Evolutionary conservation across 2,888 invertebrate species (phyloP), one percentile per base, ranked within the genome.

Genomic region (Plutella xylostella): DNA sequence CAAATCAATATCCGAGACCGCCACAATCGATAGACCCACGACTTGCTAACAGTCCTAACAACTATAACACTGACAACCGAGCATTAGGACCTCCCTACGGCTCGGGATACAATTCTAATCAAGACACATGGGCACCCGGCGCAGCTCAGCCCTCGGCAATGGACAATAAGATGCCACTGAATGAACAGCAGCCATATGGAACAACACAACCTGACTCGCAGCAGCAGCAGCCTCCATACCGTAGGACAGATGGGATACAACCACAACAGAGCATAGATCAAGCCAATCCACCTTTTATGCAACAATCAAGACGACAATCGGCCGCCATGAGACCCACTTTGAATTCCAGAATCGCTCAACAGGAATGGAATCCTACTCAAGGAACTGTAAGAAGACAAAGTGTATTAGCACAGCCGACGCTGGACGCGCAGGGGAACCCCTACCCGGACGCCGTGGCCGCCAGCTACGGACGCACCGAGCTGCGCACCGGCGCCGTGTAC

Each of bases 401-500:
- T 51, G 59, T 83, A 28, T 62, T 82, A 15, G 78, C 66, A 35
- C 80, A 82, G 53, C 78, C 82, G 5, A 63, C 60, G 31, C 63
- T 60, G 33, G 72, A 73, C 38, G 51, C 68, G 5, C 79, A 71
- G 55, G 69, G 68, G 14, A 67, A 62, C 48, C 50, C 60, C 3
- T 76, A 70, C 41, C 59, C 68, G 5, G 82, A 80, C 45, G 57
- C 63, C 11, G 58, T 65, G 18, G 55, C 65, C 22, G 50, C 66
- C 28, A 61, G 63, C 2, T 75, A 74, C 51, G 66, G 70, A 39
- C 64, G 74, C 48, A 73, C 65, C 50, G 80, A 77, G 41, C 61
- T 72, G 45, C 70, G 80, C 34, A 71, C 69, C 7, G 82, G 79
- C 35, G 74, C 72, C n/a, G 68, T 79, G 35, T 70, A 73, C 57